Evolutionary conservation across 2,113 vertebrate genomes (phyloP).

Genomic region (Hippocampus mohnikei): DNA sequence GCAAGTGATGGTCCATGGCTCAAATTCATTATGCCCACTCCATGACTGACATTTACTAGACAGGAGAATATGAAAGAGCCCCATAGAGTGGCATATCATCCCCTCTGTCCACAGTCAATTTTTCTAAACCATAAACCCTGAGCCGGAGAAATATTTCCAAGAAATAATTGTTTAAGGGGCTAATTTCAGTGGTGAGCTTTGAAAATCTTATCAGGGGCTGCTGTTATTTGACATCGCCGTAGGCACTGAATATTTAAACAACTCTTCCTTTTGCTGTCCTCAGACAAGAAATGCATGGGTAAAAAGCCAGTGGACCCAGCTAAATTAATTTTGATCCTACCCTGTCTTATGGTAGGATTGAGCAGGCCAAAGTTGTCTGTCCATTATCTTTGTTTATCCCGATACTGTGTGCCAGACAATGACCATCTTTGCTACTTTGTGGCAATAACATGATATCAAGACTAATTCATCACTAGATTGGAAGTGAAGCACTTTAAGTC

Average conservation of each 20-base stretch:
- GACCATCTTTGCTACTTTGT: constrained; percentile 19
- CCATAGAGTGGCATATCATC: constrained; percentile 59
- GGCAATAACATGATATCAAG: constrained; percentile 4
- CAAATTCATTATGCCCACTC: constrained; percentile 71
- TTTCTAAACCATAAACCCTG: constrained; percentile 44
- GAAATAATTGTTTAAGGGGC: constrained; percentile 69
- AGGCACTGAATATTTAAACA: constrained; percentile 69
- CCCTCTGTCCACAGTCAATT: constrained; percentile 51
- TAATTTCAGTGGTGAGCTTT: constrained; percentile 63
- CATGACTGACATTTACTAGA: constrained; percentile 74
- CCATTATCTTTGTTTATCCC: constrained; percentile 41
- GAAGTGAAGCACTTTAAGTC: background rate
- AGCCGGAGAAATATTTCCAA: constrained; percentile 53
- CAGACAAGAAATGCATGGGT: constrained; percentile 47
- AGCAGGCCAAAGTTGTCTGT: constrained; percentile 40
- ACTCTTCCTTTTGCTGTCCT: constrained; percentile 60
- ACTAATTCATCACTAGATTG: background rate
- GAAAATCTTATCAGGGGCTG: constrained; percentile 66
- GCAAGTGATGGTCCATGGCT: constrained; percentile 60
- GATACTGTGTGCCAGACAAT: constrained; percentile 16
- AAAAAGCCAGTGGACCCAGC: constrained; percentile 53
- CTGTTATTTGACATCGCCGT: constrained; percentile 72
- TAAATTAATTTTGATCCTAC: constrained; percentile 50
- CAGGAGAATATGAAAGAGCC: constrained; percentile 58
- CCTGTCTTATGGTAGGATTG: constrained; percentile 48